phyloP scores from a whole-genome alignment of 2,113 vertebrate genomes.

The Nyctereutes procyonoides region DNA sequence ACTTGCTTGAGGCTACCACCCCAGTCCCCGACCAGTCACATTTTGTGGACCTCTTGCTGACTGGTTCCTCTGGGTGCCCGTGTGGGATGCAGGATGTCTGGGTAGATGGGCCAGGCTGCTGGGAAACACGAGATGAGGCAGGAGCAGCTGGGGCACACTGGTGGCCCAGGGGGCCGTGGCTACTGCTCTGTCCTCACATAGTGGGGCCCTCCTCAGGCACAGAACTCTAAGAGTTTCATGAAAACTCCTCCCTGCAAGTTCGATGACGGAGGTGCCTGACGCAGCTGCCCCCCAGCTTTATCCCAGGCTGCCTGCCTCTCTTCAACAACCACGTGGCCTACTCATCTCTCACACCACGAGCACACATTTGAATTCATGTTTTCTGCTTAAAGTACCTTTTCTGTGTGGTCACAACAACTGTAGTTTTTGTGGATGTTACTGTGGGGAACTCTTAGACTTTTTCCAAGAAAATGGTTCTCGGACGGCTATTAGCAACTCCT shows the following conservation, averaged over 20 bases:
- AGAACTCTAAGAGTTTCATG: rapidly evolving
- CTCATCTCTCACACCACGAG: rapidly evolving
- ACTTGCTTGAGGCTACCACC: not conserved
- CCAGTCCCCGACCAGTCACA: not conserved
- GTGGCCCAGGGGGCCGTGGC: rapidly evolving
- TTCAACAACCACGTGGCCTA: rapidly evolving
- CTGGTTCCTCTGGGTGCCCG: not conserved
- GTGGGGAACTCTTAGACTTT: conserved; percentile 57
- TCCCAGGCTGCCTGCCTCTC: rapidly evolving
- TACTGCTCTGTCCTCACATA: rapidly evolving
- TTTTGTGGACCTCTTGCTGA: not conserved
- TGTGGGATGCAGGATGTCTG: too few species aligned
- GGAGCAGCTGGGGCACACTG: not conserved
- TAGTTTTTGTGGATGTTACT: conserved; percentile 64
- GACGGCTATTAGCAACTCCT: conserved; percentile 89
- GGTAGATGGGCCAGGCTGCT: not conserved
- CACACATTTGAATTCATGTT: rapidly evolving
- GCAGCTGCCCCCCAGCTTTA: too few species aligned
- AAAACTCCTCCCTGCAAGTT: not conserved
- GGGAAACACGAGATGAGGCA: not conserved
- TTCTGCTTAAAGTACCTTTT: conserved; percentile 81
- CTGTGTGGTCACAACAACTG: conserved; percentile 76
- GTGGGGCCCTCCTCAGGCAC: not conserved
- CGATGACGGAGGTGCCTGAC: rapidly evolving
- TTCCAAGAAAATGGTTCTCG: conserved; percentile 80